Percentiles rank a stretch among this genome's conserved stretches.
These are phyloP conservation scores for Halcyon senegalensis DNA, from an alignment of 2,113 vertebrate genomes.

Conservation along the genomic window DNA sequence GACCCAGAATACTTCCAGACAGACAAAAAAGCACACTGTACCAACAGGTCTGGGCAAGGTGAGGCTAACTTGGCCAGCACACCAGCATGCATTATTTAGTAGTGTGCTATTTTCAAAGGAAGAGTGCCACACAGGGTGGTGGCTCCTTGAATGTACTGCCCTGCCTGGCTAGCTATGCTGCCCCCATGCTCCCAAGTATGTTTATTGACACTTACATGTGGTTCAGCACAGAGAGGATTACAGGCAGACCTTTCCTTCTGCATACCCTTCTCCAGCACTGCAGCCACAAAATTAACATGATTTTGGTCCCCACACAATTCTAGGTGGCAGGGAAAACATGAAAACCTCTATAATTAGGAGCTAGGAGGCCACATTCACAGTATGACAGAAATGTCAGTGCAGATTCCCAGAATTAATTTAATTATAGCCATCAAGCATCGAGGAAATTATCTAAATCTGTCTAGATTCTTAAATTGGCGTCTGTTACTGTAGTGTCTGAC, in stretches of 20 bases:
- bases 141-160: slow-evolving; percentile 32
- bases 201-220: slow-evolving; percentile 42
- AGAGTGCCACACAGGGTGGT: slow-evolving; percentile 60
- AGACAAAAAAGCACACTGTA: slow-evolving; percentile 48
- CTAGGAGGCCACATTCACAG: background rate
- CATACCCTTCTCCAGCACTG: background rate
- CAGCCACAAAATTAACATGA: slow-evolving; percentile 42
- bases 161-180: slow-evolving; percentile 23
- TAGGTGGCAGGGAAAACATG: slow-evolving; percentile 16
- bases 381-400: background rate
- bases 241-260: background rate
- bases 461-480: slow-evolving; percentile 40
- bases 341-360: slow-evolving; percentile 35
- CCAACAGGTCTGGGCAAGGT: slow-evolving; percentile 64
- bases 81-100: slow-evolving; percentile 62
- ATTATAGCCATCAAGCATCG: slow-evolving; percentile 36
- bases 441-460: slow-evolving; percentile 57
- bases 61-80: slow-evolving; percentile 38
- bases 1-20: slow-evolving; percentile 35
- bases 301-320: slow-evolving; percentile 11
- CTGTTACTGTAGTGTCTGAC: slow-evolving; percentile 40
- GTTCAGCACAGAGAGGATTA: slow-evolving; percentile 32
- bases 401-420: slow-evolving; percentile 62
- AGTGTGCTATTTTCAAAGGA: slow-evolving; percentile 60
- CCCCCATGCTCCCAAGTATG: slow-evolving; percentile 25